Evolutionary conservation across 2,888 invertebrate genomes (phyloP), one percentile per base, ranked within the genome.

Genomic region (Andrena chrysosceles): DNA sequence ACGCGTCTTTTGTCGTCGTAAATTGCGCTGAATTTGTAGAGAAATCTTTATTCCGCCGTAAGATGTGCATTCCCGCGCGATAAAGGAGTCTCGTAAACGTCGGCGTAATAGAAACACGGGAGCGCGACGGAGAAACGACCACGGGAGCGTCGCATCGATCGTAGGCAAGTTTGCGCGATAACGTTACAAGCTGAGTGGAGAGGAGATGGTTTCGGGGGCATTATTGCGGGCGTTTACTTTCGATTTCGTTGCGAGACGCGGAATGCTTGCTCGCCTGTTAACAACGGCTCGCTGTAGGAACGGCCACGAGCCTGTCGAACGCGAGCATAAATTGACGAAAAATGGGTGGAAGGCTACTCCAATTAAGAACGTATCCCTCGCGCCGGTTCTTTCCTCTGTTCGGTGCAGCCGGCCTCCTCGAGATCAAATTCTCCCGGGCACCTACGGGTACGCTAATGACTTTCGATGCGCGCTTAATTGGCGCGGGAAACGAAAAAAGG

Each of bases 381-480:
- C 54, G 56, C 31, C 54, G 63, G 64, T 60, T 78, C 74, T 74
- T 84, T 84, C 69, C 73, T 83, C 62, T 49, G 73, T 69, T 70
- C 62, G 70, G 49, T 35, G 56, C 49, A 31, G 74, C 48, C 64
- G 64, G 59, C 72, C 83, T 83, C 77, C 84, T 77, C 83, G 83
- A 81, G 81, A 81, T 81, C 82, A 56, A 81, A 82, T 82, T 76
- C 76, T 86, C 78, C 71, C 77, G 81, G 81, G 77, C 83, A 81
- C 82, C 83, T 81, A 75, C 79, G 81, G 79, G 66, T 77, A 84
- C 83, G 81, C 86, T 89, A 89, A 89, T 89, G 87, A 83, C 84
- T 84, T 78, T 88, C 85, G 89, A 85, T 85, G 83, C 84, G 84
- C 87, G 85, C 83, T 90, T 89, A 90, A 90, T 88, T 90, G 88